phyloP scores from a whole-genome alignment of 1,140 invertebrate genomes.

The Aporrectodea caliginosa region DNA sequence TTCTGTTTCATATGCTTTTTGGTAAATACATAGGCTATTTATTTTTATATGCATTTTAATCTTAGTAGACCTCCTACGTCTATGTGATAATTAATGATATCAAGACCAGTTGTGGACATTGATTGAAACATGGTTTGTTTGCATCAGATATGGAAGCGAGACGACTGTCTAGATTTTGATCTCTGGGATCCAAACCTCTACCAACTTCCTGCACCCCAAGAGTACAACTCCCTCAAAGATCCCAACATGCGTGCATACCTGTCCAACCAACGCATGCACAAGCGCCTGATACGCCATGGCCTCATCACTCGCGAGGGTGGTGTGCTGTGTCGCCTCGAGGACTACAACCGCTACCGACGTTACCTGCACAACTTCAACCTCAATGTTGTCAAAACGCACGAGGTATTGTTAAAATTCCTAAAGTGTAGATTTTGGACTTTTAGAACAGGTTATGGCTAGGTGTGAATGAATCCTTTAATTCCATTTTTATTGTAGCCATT shows the following conservation, averaged over 20 bases:
- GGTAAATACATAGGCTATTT: too few relatives aligned
- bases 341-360: neutral
- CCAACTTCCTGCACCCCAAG: neutral
- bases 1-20: too few relatives aligned
- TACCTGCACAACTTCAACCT: constrained; percentile 2
- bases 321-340: neutral
- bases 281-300: neutral
- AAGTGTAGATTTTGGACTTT: too few relatives aligned
- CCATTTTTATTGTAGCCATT: too few relatives aligned
- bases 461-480: too few relatives aligned
- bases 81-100: too few relatives aligned
- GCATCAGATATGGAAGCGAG: neutral
- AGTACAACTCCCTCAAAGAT: neutral
- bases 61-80: too few relatives aligned
- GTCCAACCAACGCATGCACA: neutral
- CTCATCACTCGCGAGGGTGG: neutral
- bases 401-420: too few relatives aligned
- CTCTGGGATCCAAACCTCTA: neutral
- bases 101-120: too few relatives aligned
- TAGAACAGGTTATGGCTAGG: too few relatives aligned
- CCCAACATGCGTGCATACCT: neutral
- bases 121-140: neutral
- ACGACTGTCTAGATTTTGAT: neutral
- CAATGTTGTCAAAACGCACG: neutral
- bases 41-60: too few relatives aligned